phyloP scores from a whole-genome alignment of 1,140 invertebrate genomes.

The Sesamia nonagrioides region DNA sequence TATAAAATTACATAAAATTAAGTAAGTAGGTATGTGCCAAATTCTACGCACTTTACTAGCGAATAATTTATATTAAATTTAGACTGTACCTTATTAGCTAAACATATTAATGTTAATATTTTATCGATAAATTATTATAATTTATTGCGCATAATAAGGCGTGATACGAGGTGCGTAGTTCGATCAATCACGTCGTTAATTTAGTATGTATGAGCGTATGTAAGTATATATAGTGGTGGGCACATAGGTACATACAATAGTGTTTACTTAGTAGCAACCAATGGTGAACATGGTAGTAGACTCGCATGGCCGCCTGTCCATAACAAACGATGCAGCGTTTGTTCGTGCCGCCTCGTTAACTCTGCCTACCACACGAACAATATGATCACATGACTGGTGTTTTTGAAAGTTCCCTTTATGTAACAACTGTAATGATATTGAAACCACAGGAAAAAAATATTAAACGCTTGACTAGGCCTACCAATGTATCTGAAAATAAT shows the following conservation, averaged over 20 bases:
- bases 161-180: slow-evolving; percentile 25
- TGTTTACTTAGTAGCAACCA: slow-evolving; percentile 51
- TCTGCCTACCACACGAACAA: slow-evolving; percentile 14
- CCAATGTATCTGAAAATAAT: not conserved
- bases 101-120: slow-evolving; percentile 29
- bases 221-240: not conserved
- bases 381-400: slow-evolving; percentile 3
- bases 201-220: slow-evolving; percentile 22
- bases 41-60: not conserved
- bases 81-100: slow-evolving; percentile 7
- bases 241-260: not conserved
- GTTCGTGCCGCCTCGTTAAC: slow-evolving; percentile 42
- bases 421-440: too few species aligned
- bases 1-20: not conserved
- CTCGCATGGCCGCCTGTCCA: slow-evolving; percentile 63
- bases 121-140: slow-evolving; percentile 38
- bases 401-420: slow-evolving; percentile 8
- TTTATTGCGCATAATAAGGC: slow-evolving; percentile 41
- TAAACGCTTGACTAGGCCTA: not conserved
- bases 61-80: slow-evolving; percentile 10
- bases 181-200: slow-evolving; percentile 45
- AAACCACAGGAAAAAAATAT: too few species aligned
- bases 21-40: too few species aligned
- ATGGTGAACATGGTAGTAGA: slow-evolving; percentile 56
- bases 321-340: slow-evolving; percentile 55